Evolutionary conservation across 2,888 invertebrate species (phyloP).

Genomic region (Drosophila neutralis): DNA sequence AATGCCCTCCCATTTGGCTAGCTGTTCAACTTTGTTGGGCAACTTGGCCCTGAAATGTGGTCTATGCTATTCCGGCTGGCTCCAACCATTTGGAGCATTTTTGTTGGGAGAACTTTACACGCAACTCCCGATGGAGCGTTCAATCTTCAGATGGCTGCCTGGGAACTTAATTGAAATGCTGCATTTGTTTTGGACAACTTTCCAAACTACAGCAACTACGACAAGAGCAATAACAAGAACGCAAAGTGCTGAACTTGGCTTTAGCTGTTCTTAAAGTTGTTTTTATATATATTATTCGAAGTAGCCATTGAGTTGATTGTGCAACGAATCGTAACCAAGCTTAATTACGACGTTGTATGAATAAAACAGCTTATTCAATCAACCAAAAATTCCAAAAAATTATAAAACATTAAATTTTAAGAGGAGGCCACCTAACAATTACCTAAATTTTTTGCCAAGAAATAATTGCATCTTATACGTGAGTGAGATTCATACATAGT

Average conservation of each 20-base stretch:
- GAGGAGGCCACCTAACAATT: background rate
- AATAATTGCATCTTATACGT: background rate
- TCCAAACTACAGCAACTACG: conserved; percentile 12
- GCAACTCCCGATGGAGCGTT: conserved; percentile 61
- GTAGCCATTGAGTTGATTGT: conserved; percentile 47
- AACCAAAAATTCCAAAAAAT: background rate
- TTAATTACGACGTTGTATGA: background rate
- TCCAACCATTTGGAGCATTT: conserved; percentile 45
- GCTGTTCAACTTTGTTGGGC: conserved; percentile 54
- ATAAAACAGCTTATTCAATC: background rate
- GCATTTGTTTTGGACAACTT: conserved; percentile 60
- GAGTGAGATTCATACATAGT: background rate
- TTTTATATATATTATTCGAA: conserved; percentile 27
- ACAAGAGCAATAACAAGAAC: conserved; percentile 1
- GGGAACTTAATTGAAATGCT: conserved; percentile 71
- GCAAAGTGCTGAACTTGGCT: conserved; percentile 35
- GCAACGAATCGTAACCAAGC: conserved; percentile 14
- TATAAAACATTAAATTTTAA: background rate
- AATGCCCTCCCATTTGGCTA: conserved; percentile 51
- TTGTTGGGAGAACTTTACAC: conserved; percentile 25
- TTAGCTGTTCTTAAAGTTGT: conserved; percentile 38
- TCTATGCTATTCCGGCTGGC: conserved; percentile 23
- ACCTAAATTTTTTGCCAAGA: fast-evolving
- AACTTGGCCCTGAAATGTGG: conserved; percentile 38
- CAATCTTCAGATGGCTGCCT: conserved; percentile 58